Conservation (phyloP, 2,797 vertebrate genomes). For the Ctenopoma kingsleyae region DNA sequence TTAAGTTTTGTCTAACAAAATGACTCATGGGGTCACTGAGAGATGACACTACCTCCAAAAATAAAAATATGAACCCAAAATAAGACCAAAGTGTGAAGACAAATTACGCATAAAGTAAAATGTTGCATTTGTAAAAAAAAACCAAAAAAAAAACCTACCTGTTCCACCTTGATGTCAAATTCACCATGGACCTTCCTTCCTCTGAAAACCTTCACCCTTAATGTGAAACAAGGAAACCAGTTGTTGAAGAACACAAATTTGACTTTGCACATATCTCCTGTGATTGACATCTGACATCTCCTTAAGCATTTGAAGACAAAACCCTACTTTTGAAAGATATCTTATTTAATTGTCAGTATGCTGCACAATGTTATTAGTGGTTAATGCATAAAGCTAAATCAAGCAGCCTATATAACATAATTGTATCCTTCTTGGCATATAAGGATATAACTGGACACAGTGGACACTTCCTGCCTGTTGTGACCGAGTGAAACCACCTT, state of each 20-base stretch:
- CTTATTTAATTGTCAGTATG: neutral
- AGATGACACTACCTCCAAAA: neutral
- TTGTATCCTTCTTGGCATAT: neutral
- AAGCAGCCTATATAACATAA: neutral
- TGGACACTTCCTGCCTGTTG: neutral
- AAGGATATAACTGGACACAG: neutral
- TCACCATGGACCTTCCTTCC: constrained; percentile 92
- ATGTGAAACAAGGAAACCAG: constrained; percentile 42
- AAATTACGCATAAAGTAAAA: too few species aligned
- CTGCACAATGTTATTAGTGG: neutral
- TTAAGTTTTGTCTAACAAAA: neutral
- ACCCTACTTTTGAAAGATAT: too few species aligned
- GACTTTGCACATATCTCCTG: neutral
- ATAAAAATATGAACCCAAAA: neutral
- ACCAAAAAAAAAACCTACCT: too few species aligned
- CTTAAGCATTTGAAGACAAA: neutral
- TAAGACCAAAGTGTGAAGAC: neutral
- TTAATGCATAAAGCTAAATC: neutral
- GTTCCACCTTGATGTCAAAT: constrained; percentile 93
- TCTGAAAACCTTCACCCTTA: constrained; percentile 91
- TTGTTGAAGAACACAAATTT: constrained; percentile 5
- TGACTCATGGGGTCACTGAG: neutral
- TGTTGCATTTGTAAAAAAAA: too few species aligned
- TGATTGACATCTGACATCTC: constrained; percentile 18
- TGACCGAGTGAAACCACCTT: neutral